Conservation (phyloP, 1,140 invertebrate species). For the Lepidurus couesii region DNA sequence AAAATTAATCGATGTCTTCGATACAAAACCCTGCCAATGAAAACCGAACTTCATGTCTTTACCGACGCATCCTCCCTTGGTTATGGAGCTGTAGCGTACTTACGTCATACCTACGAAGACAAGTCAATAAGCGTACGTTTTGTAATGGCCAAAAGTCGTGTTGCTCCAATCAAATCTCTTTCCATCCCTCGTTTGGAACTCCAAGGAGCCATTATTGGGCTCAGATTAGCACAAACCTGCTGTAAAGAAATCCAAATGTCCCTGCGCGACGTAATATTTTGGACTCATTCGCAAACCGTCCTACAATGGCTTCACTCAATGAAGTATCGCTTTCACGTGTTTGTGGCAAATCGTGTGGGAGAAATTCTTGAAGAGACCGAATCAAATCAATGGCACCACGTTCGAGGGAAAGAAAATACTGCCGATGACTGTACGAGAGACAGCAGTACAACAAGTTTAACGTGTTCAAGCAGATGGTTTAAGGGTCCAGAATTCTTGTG, state of each 20-base stretch:
- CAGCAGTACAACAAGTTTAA: neutral
- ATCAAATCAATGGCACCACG: constrained; percentile 26
- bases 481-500: too few relatives aligned
- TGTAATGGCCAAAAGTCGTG: constrained; percentile 43
- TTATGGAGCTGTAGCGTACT: constrained; percentile 37
- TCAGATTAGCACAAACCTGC: neutral
- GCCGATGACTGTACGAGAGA: constrained; percentile 35
- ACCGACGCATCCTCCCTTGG: constrained; percentile 41
- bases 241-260: neutral
- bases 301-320: constrained; percentile 16
- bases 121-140: constrained; percentile 24
- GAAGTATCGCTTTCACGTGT: constrained; percentile 11
- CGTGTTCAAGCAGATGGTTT: too few relatives aligned
- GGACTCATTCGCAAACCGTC: constrained; percentile 30
- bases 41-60: constrained; percentile 39
- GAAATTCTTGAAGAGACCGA: constrained; percentile 22
- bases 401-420: constrained; percentile 32
- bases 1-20: constrained; percentile 33
- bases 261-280: neutral
- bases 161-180: constrained; percentile 46
- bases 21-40: neutral
- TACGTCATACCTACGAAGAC: neutral
- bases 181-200: constrained; percentile 50
- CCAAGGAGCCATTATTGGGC: constrained; percentile 41
- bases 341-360: constrained; percentile 25